phyloP scores from a whole-genome alignment of 2,888 invertebrate species.

The Drosophila pseudotalamancana region DNA sequence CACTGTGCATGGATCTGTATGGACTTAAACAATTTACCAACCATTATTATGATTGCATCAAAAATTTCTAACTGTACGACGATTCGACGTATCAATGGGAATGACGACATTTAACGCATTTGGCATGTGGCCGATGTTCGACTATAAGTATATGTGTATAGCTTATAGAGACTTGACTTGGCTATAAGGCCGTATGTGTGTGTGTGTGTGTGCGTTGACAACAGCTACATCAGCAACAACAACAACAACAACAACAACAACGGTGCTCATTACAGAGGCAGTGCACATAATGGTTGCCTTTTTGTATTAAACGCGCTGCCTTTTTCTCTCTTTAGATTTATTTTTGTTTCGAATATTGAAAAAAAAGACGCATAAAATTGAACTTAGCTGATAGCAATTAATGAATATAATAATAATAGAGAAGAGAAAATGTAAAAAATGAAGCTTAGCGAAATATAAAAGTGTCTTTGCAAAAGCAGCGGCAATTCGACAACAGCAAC shows the following conservation, averaged over 20 bases:
- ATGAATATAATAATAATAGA: constrained; percentile 28
- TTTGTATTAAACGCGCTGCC: constrained; percentile 27
- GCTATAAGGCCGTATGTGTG: constrained; percentile 7
- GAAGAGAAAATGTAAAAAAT: constrained; percentile 26
- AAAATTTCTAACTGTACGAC: constrained; percentile 62
- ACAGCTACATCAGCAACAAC: constrained; percentile 29
- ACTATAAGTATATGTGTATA: constrained; percentile 1
- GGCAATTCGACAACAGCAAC: constrained; percentile 34
- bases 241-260: constrained; percentile 21
- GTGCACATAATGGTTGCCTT: constrained; percentile 76
- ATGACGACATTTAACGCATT: constrained; percentile 52
- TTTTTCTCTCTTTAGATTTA: constrained; percentile 54
- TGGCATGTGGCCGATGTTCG: constrained; percentile 39
- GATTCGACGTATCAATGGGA: constrained; percentile 55
- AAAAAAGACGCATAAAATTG: constrained; percentile 23
- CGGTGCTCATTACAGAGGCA: constrained; percentile 79
- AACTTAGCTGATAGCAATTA: constrained; percentile 52
- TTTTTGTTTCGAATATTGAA: constrained; percentile 64
- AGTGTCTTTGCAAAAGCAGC: constrained; percentile 20
- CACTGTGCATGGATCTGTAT: constrained; percentile 38
- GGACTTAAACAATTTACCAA: constrained; percentile 19
- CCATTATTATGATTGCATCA: constrained; percentile 36
- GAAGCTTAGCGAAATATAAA: constrained; percentile 18
- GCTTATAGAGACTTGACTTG: constrained; percentile 24
- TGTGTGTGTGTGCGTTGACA: constrained; percentile 31